Percentiles rank a stretch among this genome's conserved stretches.
Conservation (phyloP, 1,140 invertebrate species). For the Temnothorax longispinosus region DNA sequence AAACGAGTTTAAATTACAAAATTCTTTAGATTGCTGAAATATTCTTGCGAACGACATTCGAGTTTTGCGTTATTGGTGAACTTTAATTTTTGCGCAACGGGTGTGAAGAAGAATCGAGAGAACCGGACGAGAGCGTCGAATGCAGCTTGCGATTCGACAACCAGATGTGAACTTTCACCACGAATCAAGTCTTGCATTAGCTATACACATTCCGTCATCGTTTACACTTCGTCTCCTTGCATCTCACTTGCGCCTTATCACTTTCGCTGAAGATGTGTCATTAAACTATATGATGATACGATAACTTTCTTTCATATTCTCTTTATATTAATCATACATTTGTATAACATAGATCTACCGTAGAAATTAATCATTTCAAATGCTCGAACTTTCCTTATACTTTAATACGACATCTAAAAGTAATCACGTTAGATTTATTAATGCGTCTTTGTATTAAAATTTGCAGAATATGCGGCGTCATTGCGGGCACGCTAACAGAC, state of each 20-base stretch:
- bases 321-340: not conserved
- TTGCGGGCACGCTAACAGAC: conserved; percentile 69
- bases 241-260: conserved; percentile 34
- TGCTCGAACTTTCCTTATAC: not conserved
- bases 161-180: conserved; percentile 74
- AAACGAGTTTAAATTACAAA: conserved; percentile 2
- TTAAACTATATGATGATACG: not conserved
- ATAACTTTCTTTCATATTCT: conserved; percentile 6
- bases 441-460: conserved; percentile 29
- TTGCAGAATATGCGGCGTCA: conserved; percentile 70
- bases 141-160: conserved; percentile 51
- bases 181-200: conserved; percentile 47
- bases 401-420: not conserved
- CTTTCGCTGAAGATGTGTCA: conserved; percentile 9
- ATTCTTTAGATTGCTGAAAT: not conserved
- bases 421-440: not conserved
- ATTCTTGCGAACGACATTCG: not conserved
- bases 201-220: conserved; percentile 36
- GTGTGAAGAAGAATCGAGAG: conserved; percentile 42
- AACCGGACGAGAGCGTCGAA: conserved; percentile 20
- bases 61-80: not conserved
- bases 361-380: not conserved
- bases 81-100: conserved; percentile 30
- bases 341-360: not conserved
- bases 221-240: conserved; percentile 24